These are phyloP conservation scores for Synanthedon vespiformis DNA, from an alignment of 2,888 invertebrate species.

Conservation along the genomic window DNA sequence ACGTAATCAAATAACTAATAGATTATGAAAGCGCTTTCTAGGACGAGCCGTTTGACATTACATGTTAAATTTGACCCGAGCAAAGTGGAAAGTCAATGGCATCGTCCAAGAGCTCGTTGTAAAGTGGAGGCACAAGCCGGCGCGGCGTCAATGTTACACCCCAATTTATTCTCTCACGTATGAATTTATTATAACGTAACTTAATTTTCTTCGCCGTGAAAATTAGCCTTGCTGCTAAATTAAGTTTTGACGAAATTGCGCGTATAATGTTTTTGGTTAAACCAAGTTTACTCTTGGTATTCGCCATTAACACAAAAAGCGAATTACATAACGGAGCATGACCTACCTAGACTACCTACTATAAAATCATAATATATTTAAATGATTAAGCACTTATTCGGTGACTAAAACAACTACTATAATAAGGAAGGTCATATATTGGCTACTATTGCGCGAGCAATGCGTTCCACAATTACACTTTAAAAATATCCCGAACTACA, in stretches of 20 bases:
- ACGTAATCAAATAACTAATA: background rate
- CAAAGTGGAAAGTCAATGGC: background rate
- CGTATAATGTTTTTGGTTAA: conserved; percentile 6
- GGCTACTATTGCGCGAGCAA: too few species aligned
- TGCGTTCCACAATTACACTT: too few species aligned
- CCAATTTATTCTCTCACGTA: conserved; percentile 43
- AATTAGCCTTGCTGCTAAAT: conserved; percentile 31
- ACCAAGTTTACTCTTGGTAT: background rate
- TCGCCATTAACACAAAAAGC: background rate
- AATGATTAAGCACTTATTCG: too few species aligned
- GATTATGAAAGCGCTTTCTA: background rate
- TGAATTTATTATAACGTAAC: conserved; percentile 37
- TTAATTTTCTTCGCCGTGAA: conserved; percentile 39
- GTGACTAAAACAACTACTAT: too few species aligned
- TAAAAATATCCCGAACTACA: too few species aligned
- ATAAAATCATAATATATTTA: too few species aligned
- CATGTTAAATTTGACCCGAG: background rate
- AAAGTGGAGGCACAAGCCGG: conserved; percentile 7
- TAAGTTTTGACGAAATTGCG: conserved; percentile 20
- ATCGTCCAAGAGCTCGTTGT: conserved; percentile 10
- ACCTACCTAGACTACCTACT: too few species aligned
- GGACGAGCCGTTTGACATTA: background rate
- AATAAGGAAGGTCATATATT: too few species aligned
- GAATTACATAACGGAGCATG: background rate
- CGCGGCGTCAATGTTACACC: conserved; percentile 24